phyloP scores from a whole-genome alignment of 2,888 invertebrate species.

The Chalcis sispes region DNA sequence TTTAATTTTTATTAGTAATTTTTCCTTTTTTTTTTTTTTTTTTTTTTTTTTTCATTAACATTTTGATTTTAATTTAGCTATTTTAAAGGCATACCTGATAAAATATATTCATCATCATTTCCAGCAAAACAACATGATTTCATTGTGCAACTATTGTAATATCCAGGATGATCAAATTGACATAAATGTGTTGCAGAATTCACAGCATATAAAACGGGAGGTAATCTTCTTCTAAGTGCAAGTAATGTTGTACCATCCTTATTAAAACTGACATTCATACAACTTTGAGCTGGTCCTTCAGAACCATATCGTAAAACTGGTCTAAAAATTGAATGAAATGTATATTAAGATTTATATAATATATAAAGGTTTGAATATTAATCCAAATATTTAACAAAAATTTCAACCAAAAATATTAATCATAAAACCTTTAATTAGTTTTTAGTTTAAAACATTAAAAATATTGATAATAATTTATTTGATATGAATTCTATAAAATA shows the following conservation, averaged over 20 bases:
- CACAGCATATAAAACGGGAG: slow-evolving; percentile 88
- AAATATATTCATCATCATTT: slow-evolving; percentile 89
- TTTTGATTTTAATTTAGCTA: slow-evolving; percentile 2
- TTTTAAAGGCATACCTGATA: slow-evolving; percentile 79
- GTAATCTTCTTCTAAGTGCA: slow-evolving; percentile 89
- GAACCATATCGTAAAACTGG: slow-evolving; percentile 84
- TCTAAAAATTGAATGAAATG: slow-evolving; percentile 76
- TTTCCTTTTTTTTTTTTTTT: too few relatives aligned
- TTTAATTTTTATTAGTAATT: neutral
- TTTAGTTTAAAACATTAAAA: neutral
- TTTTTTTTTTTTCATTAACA: neutral
- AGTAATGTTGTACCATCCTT: slow-evolving; percentile 85
- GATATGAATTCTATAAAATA: neutral
- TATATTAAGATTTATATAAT: slow-evolving; percentile 14
- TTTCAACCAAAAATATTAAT: neutral
- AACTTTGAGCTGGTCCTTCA: slow-evolving; percentile 81
- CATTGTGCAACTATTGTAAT: slow-evolving; percentile 98
- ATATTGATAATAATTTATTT: neutral
- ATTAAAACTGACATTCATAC: slow-evolving; percentile 96
- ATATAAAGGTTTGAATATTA: neutral
- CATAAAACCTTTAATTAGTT: too few relatives aligned
- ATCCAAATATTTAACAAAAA: neutral
- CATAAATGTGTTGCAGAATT: slow-evolving; percentile 84
- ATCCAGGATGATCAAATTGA: slow-evolving; percentile 93
- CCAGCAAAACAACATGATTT: slow-evolving; percentile 97